Conservation (phyloP, 2,888 invertebrate species). For the Oscheius sp. region DNA sequence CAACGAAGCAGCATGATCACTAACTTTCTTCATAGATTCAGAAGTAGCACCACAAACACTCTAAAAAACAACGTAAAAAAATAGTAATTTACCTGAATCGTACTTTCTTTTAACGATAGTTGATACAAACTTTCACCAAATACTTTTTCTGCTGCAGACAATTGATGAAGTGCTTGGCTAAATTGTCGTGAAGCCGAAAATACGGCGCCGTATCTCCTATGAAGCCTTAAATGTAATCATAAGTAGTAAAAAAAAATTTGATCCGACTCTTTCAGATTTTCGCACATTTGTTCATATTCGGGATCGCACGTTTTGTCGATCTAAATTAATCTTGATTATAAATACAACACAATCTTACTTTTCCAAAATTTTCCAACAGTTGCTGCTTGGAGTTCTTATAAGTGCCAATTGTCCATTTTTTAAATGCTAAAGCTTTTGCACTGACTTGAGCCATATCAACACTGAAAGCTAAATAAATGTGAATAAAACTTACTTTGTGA, state of each 20-base stretch:
- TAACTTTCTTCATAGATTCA: constrained; percentile 80
- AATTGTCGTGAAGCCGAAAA: constrained; percentile 85
- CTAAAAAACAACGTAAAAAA: constrained; percentile 76
- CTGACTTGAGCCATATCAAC: constrained; percentile 56
- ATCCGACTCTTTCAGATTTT: constrained; percentile 87
- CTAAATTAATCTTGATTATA: constrained; percentile 39
- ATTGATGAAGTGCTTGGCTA: constrained; percentile 86
- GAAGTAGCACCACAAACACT: constrained; percentile 90
- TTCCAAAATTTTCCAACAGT: constrained; percentile 93
- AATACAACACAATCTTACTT: constrained; percentile 71
- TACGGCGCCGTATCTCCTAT: constrained; percentile 77
- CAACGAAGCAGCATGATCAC: constrained; percentile 50
- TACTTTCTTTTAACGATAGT: constrained; percentile 92
- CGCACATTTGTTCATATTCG: constrained; percentile 93
- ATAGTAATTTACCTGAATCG: constrained; percentile 77
- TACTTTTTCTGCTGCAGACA: constrained; percentile 85
- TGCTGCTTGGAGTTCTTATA: constrained; percentile 97
- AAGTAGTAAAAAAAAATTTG: no score
- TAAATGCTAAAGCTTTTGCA: constrained; percentile 87
- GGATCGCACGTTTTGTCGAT: constrained; percentile 74
- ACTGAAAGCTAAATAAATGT: not conserved
- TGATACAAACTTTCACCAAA: constrained; percentile 93
- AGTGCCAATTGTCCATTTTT: constrained; percentile 96
- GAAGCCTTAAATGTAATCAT: no score
- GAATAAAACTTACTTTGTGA: constrained; percentile 34